Evolutionary conservation across 2,113 vertebrate species (phyloP).

Genomic region (Upupa epops): DNA sequence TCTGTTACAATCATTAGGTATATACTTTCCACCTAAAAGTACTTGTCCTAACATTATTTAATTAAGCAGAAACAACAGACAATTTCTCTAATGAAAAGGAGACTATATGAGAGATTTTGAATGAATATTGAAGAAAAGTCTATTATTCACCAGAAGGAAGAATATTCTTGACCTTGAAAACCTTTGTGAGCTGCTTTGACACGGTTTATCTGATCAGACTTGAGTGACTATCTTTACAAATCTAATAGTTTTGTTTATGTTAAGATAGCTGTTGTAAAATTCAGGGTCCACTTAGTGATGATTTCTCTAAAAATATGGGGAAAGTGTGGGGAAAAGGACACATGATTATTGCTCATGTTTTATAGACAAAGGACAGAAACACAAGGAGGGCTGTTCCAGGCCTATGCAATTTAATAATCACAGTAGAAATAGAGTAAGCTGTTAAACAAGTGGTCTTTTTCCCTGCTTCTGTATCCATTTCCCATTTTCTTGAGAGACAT

Average conservation of each 20-base stretch:
- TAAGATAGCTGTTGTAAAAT: background rate
- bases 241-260: background rate
- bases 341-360: background rate
- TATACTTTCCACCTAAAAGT: constrained; percentile 24
- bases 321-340: background rate
- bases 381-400: background rate
- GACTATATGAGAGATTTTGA: background rate
- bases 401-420: background rate
- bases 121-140: background rate
- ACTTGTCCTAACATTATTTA: constrained; percentile 41
- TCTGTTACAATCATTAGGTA: constrained; percentile 46
- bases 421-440: background rate
- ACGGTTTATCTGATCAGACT: background rate
- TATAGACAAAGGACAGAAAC: background rate
- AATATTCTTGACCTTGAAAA: background rate
- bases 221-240: background rate
- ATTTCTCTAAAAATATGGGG: background rate
- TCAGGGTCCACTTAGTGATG: background rate
- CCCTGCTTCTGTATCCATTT: background rate
- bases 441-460: background rate
- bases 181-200: background rate
- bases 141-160: background rate
- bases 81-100: constrained; percentile 23
- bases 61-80: constrained; percentile 35
- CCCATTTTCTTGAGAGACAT: background rate